Base-by-base conservation (phyloP, 2,888 invertebrate species). In the Pristionchus arcanus region DNA sequence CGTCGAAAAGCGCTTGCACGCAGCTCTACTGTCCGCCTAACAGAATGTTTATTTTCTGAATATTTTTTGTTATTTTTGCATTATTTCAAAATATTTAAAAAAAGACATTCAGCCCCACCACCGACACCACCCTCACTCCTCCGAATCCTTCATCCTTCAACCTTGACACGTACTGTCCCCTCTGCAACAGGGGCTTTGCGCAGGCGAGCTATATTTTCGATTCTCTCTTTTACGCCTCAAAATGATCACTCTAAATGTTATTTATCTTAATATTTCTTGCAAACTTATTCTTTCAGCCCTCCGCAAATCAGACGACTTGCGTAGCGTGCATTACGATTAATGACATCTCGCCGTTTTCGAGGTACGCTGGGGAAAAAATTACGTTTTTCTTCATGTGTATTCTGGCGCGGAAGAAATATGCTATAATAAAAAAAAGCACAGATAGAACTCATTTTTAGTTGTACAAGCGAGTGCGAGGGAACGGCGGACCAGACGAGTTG, bases 121-220 rank as follows among this genome's bases (percentile, higher is more conserved):
- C 31, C 21, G 74, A 77, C n/a, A 42, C n/a, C 25, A 19, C 49
- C 31, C 77, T 77, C 11, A 15, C 77, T 9, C 21, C 49, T 21
- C 77, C 77, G 49, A 42, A 77, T 42, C 77, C 77, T 5, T 37
- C 74, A 2, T 42, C 37, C 0, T 77, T 49, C 42, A 77, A 37
- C 77, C 0, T 77, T n/a, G 42, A 77, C 49, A 11, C 37, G n/a
- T 77, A 77, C 15, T 77, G 77, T 77, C 37, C 77, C 25, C 77
- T 77, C 77, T 77, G 77, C 77, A 77, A 42, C 42, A 77, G 77
- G 77, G 77, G 77, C 13, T 77, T 77, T 42, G 77, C 77, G 13
- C 77, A 77, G 77, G 77, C 77, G 16, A 74, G 74, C 21, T 13
- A 66, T 66, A 25, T 66, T 66, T n/a, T n/a, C n/a, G n/a, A n/a